These are phyloP conservation scores for Drosophila burlai DNA, from an alignment of 1,140 invertebrate species.

Conservation along the genomic window DNA sequence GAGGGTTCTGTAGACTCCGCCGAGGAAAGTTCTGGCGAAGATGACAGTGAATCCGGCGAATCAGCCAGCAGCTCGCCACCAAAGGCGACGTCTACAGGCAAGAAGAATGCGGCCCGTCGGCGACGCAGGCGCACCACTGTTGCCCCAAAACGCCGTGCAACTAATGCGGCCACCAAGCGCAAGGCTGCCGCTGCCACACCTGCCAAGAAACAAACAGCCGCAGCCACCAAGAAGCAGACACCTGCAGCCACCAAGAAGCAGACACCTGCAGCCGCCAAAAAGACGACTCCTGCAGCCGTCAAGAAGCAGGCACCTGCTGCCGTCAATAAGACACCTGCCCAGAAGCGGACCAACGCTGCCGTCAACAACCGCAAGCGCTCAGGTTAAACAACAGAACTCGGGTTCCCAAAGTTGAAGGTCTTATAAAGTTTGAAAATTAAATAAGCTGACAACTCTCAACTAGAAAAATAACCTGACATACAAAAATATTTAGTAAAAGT, in stretches of 20 bases:
- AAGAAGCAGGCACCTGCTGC: conserved; percentile 3
- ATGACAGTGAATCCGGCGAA: not conserved
- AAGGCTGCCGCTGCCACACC: conserved; percentile 5
- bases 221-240: conserved; percentile 11
- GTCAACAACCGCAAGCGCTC: conserved; percentile 28
- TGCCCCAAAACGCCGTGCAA: conserved; percentile 1
- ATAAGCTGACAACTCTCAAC: not conserved
- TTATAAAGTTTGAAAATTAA: too few species aligned
- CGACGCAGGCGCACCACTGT: conserved; percentile 18
- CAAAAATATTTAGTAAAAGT: not conserved
- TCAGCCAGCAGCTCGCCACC: not conserved
- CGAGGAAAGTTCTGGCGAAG: not conserved
- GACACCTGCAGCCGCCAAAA: too few species aligned
- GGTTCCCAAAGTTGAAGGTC: not conserved
- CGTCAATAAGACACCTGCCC: not conserved
- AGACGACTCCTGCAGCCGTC: not conserved
- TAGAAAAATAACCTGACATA: not conserved
- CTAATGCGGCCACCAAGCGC: conserved; percentile 8
- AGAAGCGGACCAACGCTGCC: conserved; percentile 6
- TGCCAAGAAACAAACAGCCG: conserved; percentile 7
- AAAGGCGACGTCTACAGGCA: not conserved
- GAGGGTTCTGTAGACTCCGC: not conserved
- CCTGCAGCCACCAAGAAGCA: conserved; percentile 4
- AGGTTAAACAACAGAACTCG: not conserved
- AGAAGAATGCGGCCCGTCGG: conserved; percentile 8